Percentiles rank a stretch among this genome's conserved stretches.
Conservation (phyloP, 2,797 vertebrate species). For the Tadarida brasiliensis region DNA sequence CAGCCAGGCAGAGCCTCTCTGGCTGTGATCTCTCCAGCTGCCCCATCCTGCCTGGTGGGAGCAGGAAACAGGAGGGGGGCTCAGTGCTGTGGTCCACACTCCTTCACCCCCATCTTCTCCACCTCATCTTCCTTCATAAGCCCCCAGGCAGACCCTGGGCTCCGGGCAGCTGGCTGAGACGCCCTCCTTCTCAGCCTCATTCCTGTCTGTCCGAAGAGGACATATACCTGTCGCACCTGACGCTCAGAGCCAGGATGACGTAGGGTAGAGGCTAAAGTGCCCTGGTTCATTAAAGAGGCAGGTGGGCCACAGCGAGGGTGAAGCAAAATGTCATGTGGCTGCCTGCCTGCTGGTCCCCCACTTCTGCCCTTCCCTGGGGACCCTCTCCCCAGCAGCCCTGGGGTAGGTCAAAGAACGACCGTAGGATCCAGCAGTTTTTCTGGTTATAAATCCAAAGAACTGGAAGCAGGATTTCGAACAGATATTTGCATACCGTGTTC, state of each 20-base stretch:
- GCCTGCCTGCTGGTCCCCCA: not conserved
- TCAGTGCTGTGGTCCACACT: fast-evolving
- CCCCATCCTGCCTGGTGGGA: not conserved
- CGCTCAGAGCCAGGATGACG: not conserved
- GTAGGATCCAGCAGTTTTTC: not conserved
- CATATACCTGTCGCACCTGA: not conserved
- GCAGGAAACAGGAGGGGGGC: not conserved
- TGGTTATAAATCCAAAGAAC: not conserved
- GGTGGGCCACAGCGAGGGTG: not conserved
- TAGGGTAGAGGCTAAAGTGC: not conserved
- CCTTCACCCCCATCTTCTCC: not conserved
- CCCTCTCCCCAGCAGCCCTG: not conserved
- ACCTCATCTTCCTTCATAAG: not conserved
- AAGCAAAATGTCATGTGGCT: not conserved
- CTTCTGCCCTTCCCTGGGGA: not conserved
- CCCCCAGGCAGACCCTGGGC: not conserved
- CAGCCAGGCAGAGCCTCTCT: not conserved
- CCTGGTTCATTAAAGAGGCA: not conserved
- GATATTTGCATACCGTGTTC: not conserved
- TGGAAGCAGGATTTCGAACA: not conserved
- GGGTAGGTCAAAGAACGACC: not conserved
- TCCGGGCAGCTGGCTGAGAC: not conserved
- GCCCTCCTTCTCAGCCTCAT: not conserved
- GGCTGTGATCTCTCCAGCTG: not conserved
- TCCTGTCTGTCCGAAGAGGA: not conserved